Evolutionary conservation across 2,888 invertebrate species (phyloP), one percentile per base, ranked within the genome.

Genomic region (Drosophila austrosaltans): DNA sequence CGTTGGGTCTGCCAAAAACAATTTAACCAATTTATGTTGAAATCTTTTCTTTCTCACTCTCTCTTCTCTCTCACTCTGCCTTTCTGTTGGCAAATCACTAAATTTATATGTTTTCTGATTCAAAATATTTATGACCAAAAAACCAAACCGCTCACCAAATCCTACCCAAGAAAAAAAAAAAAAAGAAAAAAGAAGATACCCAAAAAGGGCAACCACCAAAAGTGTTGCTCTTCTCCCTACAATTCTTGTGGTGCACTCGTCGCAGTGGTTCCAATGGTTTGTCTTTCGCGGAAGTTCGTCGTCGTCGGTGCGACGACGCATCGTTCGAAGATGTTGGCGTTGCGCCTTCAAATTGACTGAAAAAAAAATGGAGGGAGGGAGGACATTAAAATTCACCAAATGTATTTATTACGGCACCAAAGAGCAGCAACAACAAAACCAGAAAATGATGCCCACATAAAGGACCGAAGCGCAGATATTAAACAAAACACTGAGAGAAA

Each of bases 31-130:
- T 89, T 88, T 88, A 89, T 88, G 89, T 82, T 88, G 76, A 78
- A 71, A 81, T 79, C 88, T 63, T 39, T 39, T 42, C 32, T 48
- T 48, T 48, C 36, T 10, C 36, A 1, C 36, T 36, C 22, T 48
- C 16, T 10, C 54, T 61, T 22, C 36, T 40, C 53, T 48, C 8
- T 1, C 22, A 39, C 69, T 32, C 39, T 58, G 69, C 62, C 77
- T 77, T 76, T 86, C 62, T 61, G 64, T 71, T 91, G 90, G 90
- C 89, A 91, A 91, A 91, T 90, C 91, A 90, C 90, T 81, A 88
- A 90, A 90, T 90, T 91, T 90, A 91, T 90, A 91, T 90, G 87
- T 90, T 90, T 90, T 87, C 82, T 82, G 90, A 91, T 90, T 90
- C 89, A 81, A 91, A 91, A 90, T 90, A 90, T 91, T 90, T 90